Percentiles rank a stretch among this genome's conserved stretches.
phyloP scores from a whole-genome alignment of 2,113 vertebrate genomes.

The Cyanocitta stelleri region DNA sequence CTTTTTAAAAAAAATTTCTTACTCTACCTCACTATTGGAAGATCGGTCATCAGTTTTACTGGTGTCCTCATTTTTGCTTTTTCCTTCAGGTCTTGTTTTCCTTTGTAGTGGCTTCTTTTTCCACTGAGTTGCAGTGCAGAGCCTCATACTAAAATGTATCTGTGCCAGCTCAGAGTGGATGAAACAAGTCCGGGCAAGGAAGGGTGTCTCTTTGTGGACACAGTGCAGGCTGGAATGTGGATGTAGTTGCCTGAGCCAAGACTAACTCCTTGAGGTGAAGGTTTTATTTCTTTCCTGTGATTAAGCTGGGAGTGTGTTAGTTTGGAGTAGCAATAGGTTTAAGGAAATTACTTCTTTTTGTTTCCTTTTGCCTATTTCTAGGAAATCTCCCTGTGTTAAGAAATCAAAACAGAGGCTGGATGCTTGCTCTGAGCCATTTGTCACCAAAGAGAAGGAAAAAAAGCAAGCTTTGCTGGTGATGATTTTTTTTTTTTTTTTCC shows the following conservation, averaged over 20 bases:
- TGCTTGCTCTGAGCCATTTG: neutral
- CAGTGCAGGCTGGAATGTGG: conserved; percentile 5
- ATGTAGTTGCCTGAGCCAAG: conserved; percentile 9
- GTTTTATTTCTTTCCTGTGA: conserved; percentile 39
- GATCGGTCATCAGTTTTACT: neutral
- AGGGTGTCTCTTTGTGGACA: neutral
- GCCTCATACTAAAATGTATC: neutral
- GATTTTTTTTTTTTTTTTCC: neutral
- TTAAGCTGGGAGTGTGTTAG: neutral
- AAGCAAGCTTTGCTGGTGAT: neutral
- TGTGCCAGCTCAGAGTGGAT: neutral
- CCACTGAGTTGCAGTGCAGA: neutral
- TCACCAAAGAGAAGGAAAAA: neutral
- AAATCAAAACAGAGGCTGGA: neutral
- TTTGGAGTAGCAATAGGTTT: neutral
- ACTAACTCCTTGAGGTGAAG: conserved; percentile 13
- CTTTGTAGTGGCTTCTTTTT: neutral
- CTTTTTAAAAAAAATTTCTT: neutral
- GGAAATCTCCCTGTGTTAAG: neutral
- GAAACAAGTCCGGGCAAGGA: neutral
- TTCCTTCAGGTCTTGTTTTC: neutral
- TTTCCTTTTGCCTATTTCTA: neutral
- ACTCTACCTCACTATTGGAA: neutral
- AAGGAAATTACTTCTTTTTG: neutral
- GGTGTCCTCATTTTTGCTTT: neutral